Percentiles rank a stretch among this genome's conserved stretches.
Conservation (phyloP, 2,888 invertebrate species). For the Tenthredo notha region DNA sequence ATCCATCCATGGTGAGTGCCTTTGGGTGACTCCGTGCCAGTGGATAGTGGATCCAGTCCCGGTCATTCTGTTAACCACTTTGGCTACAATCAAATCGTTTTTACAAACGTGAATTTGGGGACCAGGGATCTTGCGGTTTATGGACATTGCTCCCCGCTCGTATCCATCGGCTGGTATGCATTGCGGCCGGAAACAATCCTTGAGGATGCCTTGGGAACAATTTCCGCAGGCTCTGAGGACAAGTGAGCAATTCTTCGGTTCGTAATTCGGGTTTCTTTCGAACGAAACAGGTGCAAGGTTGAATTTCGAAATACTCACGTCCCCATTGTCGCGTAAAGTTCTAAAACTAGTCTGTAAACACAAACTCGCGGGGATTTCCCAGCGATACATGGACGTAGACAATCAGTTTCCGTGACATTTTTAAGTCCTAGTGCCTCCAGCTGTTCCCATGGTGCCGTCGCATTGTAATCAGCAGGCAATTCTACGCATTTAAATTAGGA, state of each 20-base stretch:
- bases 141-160: conserved; percentile 77
- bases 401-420: conserved; percentile 23
- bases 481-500: background rate
- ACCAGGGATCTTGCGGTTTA: conserved; percentile 79
- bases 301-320: conserved; percentile 67
- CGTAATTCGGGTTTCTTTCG: background rate
- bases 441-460: background rate
- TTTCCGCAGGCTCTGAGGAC: conserved; percentile 77
- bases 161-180: conserved; percentile 80
- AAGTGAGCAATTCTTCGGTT: background rate
- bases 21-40: conserved; percentile 77
- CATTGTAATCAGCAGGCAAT: background rate
- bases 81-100: conserved; percentile 71
- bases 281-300: background rate
- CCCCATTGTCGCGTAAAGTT: conserved; percentile 78
- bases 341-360: conserved; percentile 77
- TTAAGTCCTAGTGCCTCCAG: background rate
- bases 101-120: conserved; percentile 78
- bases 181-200: conserved; percentile 78
- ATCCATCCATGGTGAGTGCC: conserved; percentile 69
- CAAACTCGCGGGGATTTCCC: conserved; percentile 70
- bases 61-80: conserved; percentile 72
- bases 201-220: conserved; percentile 73
- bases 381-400: conserved; percentile 34
- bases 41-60: conserved; percentile 75